These are phyloP conservation scores for Bibio marci DNA, from an alignment of 2,888 invertebrate species.

Conservation along the genomic window DNA sequence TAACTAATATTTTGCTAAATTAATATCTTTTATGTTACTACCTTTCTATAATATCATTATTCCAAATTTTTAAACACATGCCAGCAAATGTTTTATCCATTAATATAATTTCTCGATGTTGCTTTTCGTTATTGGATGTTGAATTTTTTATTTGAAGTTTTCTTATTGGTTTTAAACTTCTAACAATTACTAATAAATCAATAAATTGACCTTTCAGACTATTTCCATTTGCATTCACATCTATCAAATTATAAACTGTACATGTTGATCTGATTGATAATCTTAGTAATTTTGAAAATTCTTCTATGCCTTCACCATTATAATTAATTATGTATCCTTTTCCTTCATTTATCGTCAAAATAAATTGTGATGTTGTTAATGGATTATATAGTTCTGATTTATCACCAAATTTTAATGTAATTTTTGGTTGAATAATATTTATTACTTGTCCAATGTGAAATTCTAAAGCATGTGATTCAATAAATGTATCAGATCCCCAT, in stretches of 20 bases:
- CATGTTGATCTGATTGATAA: conserved; percentile 42
- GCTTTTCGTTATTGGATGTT: conserved; percentile 14
- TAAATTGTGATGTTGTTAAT: conserved; percentile 45
- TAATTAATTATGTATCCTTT: conserved; percentile 41
- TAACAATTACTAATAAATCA: conserved; percentile 35
- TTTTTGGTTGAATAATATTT: conserved; percentile 49
- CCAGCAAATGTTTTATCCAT: conserved; percentile 42
- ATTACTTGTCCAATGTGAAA: conserved; percentile 55
- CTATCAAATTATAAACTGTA: conserved; percentile 17
- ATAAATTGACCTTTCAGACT: conserved; percentile 23
- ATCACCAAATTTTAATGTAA: conserved; percentile 35
- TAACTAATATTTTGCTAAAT: no score
- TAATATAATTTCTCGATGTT: conserved; percentile 42
- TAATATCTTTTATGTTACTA: no score
- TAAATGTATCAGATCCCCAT: conserved; percentile 51
- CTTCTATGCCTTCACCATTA: conserved; percentile 29
- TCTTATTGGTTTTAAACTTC: conserved; percentile 41
- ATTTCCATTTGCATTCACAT: conserved; percentile 13
- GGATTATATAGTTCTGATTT: conserved; percentile 39
- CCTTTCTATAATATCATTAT: conserved; percentile 35
- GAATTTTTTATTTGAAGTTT: conserved; percentile 32
- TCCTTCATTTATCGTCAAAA: conserved; percentile 47
- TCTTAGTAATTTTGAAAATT: conserved; percentile 36
- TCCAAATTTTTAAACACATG: conserved; percentile 43
- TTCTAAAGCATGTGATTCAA: conserved; percentile 40